These are phyloP conservation scores for Wasmannia auropunctata DNA, from an alignment of 1,140 invertebrate genomes.

Conservation along the genomic window DNA sequence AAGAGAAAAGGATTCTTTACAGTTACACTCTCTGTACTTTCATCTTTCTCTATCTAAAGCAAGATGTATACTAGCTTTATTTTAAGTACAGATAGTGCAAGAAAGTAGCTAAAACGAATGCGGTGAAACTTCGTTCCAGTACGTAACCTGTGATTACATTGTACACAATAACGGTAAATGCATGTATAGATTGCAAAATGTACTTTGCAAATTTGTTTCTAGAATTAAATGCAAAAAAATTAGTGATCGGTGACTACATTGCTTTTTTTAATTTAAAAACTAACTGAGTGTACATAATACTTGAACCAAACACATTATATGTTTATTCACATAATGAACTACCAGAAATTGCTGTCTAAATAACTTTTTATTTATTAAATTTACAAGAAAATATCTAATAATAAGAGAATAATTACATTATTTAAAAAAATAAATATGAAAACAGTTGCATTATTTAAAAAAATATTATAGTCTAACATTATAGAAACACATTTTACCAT, in stretches of 20 bases:
- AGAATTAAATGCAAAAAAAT: background rate
- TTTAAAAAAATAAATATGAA: too few species aligned
- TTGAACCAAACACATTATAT: background rate
- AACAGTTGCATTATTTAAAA: too few species aligned
- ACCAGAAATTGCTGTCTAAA: background rate
- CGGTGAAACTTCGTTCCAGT: conserved; percentile 23
- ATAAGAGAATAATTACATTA: background rate
- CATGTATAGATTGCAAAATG: background rate
- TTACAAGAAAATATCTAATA: background rate
- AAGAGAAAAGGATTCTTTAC: background rate
- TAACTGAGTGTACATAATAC: background rate
- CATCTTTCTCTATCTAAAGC: background rate
- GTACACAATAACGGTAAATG: background rate
- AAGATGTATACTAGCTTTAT: background rate
- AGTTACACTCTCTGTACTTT: background rate
- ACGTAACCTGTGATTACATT: background rate
- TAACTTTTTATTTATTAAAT: background rate
- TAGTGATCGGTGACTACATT: background rate
- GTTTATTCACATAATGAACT: background rate
- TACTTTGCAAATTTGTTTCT: background rate
- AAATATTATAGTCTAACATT: too few species aligned
- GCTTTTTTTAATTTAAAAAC: background rate
- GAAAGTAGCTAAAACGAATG: background rate
- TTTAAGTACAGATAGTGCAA: background rate
- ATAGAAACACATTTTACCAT: background rate